These are phyloP conservation scores for Anthrax anthrax DNA, from an alignment of 2,888 invertebrate species.

Conservation along the genomic window DNA sequence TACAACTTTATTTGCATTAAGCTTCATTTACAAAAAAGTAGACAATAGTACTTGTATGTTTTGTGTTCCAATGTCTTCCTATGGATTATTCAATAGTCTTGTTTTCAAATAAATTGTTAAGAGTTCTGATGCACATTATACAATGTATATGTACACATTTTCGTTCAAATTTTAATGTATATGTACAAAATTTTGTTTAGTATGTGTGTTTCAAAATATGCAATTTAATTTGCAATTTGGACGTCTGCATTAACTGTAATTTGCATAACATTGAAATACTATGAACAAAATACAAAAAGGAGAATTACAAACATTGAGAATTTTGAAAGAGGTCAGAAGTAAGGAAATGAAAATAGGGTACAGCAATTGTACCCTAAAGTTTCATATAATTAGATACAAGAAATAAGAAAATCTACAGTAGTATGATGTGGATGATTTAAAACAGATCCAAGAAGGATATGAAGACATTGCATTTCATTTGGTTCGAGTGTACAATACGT, in stretches of 20 bases:
- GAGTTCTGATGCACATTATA: neutral
- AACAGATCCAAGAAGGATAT: neutral
- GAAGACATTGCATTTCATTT: neutral
- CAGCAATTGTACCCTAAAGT: too few species aligned
- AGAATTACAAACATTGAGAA: neutral
- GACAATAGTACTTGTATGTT: too few species aligned
- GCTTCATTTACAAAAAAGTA: too few species aligned
- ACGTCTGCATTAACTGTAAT: constrained; percentile 13
- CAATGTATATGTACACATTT: neutral
- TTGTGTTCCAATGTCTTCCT: too few species aligned
- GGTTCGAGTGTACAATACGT: neutral
- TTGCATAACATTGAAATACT: constrained; percentile 13
- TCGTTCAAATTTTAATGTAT: neutral
- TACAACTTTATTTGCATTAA: too few species aligned
- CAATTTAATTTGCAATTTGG: constrained; percentile 12
- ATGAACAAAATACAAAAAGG: constrained; percentile 2
- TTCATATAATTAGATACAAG: too few species aligned
- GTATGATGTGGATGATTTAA: neutral
- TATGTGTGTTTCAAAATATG: neutral
- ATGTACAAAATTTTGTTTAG: neutral
- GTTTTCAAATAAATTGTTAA: neutral
- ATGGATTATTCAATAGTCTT: too few species aligned
- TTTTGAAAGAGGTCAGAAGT: too few species aligned
- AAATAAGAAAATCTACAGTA: too few species aligned
- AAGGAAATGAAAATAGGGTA: too few species aligned